These are phyloP conservation scores for Abrostola tripartita DNA, from an alignment of 2,888 invertebrate species.

Conservation along the genomic window DNA sequence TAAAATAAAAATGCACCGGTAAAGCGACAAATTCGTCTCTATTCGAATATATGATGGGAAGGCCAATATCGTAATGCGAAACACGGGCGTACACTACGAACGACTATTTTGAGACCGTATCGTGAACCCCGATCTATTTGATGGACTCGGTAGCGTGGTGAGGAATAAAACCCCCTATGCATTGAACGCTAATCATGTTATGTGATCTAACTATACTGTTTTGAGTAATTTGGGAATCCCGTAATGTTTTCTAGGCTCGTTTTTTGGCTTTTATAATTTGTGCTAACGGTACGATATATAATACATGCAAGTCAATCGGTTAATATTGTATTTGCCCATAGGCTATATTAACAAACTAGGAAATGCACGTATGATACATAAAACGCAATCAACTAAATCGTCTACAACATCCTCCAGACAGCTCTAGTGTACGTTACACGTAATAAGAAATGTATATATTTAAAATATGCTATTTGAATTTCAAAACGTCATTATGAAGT, in stretches of 20 bases:
- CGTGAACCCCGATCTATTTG: conserved; percentile 82
- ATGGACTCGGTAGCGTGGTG: conserved; percentile 75
- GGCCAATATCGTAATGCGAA: conserved; percentile 84
- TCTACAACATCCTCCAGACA: conserved; percentile 48
- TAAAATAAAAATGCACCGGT: conserved; percentile 56
- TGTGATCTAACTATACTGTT: conserved; percentile 72
- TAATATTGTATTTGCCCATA: conserved; percentile 34
- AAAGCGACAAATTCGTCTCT: conserved; percentile 62
- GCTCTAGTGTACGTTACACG: conserved; percentile 57
- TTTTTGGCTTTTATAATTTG: conserved; percentile 10
- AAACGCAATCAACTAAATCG: conserved; percentile 51
- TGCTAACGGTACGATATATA: background rate
- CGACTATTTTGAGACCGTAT: conserved; percentile 79
- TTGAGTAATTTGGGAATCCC: conserved; percentile 70
- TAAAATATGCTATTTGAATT: conserved; percentile 76
- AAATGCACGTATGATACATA: conserved; percentile 57
- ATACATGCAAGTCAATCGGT: conserved; percentile 9
- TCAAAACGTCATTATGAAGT: conserved; percentile 68
- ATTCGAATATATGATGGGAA: conserved; percentile 76
- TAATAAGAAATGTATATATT: conserved; percentile 57
- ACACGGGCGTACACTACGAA: conserved; percentile 68
- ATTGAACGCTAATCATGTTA: conserved; percentile 74
- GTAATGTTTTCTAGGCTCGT: conserved; percentile 50
- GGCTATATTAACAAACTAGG: conserved; percentile 47
- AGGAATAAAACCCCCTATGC: conserved; percentile 70